phyloP scores from a whole-genome alignment of 2,797 vertebrate species.

The Cheirogaleus major region DNA sequence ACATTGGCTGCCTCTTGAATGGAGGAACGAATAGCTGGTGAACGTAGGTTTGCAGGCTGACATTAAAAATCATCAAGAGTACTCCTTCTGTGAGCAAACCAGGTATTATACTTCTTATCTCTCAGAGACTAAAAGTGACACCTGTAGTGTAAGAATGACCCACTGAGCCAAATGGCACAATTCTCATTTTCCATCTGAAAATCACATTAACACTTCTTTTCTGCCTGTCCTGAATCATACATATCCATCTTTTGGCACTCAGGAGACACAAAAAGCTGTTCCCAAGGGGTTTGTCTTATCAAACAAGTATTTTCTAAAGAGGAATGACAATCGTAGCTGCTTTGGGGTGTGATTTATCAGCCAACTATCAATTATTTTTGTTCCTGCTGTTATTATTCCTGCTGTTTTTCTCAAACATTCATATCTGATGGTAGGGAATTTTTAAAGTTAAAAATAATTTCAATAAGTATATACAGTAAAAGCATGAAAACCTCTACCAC shows the following conservation, averaged over 20 bases:
- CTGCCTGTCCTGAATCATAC: not conserved
- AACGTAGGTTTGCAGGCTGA: not conserved
- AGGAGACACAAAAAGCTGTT: not conserved
- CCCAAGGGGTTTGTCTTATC: not conserved
- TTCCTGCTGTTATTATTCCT: not conserved
- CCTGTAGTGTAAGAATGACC: not conserved
- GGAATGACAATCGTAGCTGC: not conserved
- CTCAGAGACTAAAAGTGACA: not conserved
- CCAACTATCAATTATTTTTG: not conserved
- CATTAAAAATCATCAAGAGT: not conserved
- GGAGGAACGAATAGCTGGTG: not conserved
- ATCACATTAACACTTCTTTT: not conserved
- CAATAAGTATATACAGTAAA: not conserved
- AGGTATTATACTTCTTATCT: not conserved
- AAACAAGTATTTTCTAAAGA: not conserved
- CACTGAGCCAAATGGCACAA: not conserved
- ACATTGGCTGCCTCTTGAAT: not conserved
- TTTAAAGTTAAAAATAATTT: constrained; percentile 34
- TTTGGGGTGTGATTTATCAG: not conserved
- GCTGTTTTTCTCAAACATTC: constrained; percentile 32
- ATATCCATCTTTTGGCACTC: not conserved
- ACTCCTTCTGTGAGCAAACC: not conserved
- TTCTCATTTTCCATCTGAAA: not conserved
- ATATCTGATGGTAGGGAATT: not conserved
- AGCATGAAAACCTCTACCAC: not conserved